A percentile compares a stretch with the other conserved stretches of the same genome.
Evolutionary conservation across 1,140 invertebrate genomes (phyloP).

Genomic region (Akabosia matsudoensis): DNA sequence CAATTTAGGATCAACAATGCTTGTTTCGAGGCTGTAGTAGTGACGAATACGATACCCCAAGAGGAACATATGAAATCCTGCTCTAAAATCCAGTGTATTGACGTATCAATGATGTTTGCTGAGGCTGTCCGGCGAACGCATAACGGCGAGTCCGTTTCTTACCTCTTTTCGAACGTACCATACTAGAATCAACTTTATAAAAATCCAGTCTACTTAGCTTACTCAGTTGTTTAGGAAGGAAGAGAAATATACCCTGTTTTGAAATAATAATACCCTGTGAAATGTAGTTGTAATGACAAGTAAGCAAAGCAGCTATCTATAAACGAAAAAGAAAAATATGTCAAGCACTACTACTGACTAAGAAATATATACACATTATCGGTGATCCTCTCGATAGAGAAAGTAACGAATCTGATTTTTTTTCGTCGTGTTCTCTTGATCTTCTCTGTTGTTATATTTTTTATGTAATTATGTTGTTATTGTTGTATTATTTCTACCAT

Average conservation of each 20-base stretch:
- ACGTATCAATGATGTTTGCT: constrained; percentile 96
- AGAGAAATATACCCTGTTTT: too few relatives aligned
- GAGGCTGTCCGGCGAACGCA: constrained; percentile 94
- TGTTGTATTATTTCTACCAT: not conserved
- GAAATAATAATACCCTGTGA: too few relatives aligned
- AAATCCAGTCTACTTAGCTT: not conserved
- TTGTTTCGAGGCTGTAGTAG: constrained; percentile 63
- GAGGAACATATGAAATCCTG: constrained; percentile 61
- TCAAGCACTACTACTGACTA: not conserved
- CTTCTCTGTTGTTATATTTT: not conserved
- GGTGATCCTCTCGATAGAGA: too few relatives aligned
- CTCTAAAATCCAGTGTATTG: constrained; percentile 73
- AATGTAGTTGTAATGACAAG: too few relatives aligned
- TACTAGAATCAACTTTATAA: not conserved
- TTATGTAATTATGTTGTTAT: not conserved
- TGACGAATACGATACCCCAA: constrained; percentile 68
- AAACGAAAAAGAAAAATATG: not conserved
- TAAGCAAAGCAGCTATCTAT: not conserved
- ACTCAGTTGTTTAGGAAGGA: not conserved
- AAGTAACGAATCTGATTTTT: constrained; percentile 5
- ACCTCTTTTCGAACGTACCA: constrained; percentile 80
- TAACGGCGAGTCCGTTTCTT: constrained; percentile 94
- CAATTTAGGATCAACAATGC: constrained; percentile 58
- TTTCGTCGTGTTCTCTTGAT: not conserved
- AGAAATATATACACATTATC: too few relatives aligned